Evolutionary conservation across 2,888 invertebrate species (phyloP).

Genomic region (Caenorhabditis zanzibari): DNA sequence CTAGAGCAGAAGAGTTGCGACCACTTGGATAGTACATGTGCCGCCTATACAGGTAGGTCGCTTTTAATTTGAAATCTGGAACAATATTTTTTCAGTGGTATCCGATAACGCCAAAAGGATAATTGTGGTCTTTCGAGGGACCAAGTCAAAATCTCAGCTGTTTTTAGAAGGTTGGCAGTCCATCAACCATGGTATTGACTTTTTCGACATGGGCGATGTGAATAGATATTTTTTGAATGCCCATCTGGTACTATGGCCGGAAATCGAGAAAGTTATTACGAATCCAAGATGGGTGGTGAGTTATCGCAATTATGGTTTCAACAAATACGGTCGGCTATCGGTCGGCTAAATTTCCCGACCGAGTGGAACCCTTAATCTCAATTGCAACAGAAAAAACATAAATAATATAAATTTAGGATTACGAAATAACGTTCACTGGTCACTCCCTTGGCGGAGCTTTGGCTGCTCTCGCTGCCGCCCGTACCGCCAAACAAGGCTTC

Average conservation of each 20-base stretch:
- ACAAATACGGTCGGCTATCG: too few relatives aligned
- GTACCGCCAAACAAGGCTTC: conserved; percentile 75
- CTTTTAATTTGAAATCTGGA: too few relatives aligned
- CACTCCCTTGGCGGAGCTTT: conserved; percentile 82
- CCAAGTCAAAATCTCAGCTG: conserved; percentile 74
- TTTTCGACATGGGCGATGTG: conserved; percentile 80
- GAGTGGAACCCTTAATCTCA: too few relatives aligned
- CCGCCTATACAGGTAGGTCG: conserved; percentile 67
- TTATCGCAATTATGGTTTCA: too few relatives aligned
- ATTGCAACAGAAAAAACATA: too few relatives aligned
- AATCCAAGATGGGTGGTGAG: conserved; percentile 73
- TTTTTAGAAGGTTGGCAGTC: conserved; percentile 79
- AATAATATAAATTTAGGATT: conserved; percentile 67
- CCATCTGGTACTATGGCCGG: conserved; percentile 79
- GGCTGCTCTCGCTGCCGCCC: conserved; percentile 79
- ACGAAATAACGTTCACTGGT: conserved; percentile 78
- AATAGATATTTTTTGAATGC: conserved; percentile 79
- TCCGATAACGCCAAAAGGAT: conserved; percentile 71
- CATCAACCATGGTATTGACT: conserved; percentile 74
- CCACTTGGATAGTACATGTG: conserved; percentile 75
- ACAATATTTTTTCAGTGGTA: conserved; percentile 64
- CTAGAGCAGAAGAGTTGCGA: conserved; percentile 68
- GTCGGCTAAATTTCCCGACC: too few relatives aligned
- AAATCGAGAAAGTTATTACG: conserved; percentile 72
- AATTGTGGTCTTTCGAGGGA: conserved; percentile 77